Conservation (phyloP, 1,140 invertebrate genomes). For the Caenorhabditis briggsae region DNA sequence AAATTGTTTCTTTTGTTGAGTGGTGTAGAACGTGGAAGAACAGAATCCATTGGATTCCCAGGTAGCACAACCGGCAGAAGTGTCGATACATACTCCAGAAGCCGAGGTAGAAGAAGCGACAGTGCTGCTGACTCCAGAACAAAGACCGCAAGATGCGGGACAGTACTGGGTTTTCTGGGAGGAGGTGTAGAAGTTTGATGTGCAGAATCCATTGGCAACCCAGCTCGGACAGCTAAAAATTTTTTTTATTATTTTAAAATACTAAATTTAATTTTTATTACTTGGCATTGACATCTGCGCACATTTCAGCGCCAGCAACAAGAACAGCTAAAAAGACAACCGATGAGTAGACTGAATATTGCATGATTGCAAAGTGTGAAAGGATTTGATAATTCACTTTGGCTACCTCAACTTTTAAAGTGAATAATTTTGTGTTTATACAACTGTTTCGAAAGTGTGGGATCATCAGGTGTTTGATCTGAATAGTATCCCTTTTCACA, state of each 20-base stretch:
- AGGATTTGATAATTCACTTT: neutral
- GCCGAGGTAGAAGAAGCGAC: neutral
- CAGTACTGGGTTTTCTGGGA: conserved; percentile 17
- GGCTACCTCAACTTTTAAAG: neutral
- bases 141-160: neutral
- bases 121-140: conserved; percentile 30
- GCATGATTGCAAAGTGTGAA: neutral
- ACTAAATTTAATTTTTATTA: neutral
- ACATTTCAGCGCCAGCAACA: neutral
- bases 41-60: conserved; percentile 32
- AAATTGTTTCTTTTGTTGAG: neutral
- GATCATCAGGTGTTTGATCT: conserved; percentile 41
- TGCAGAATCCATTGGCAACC: conserved; percentile 31
- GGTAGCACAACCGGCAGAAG: neutral
- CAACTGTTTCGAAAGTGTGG: conserved; percentile 26
- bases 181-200: neutral
- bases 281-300: neutral
- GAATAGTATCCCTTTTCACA: neutral
- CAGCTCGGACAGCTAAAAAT: conserved; percentile 34
- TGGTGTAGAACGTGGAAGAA: neutral
- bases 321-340: neutral
- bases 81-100: neutral
- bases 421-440: neutral
- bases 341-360: neutral
- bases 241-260: neutral